These are phyloP conservation scores for Struthio camelus DNA, from an alignment of 2,113 vertebrate species.

Conservation along the genomic window DNA sequence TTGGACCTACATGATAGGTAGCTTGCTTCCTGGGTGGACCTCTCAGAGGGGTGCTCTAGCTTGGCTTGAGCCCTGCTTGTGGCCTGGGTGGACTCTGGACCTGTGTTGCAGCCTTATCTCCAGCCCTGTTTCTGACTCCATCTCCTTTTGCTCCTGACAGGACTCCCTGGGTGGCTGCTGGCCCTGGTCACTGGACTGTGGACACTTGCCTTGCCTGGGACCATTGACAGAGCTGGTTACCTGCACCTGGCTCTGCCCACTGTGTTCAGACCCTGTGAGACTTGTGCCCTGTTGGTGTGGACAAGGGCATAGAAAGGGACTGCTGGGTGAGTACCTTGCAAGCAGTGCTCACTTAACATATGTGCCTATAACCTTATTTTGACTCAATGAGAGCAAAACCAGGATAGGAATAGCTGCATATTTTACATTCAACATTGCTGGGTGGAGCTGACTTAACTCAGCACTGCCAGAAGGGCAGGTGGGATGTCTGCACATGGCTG, in stretches of 20 bases:
- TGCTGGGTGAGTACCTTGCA: not conserved
- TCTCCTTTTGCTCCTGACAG: not conserved
- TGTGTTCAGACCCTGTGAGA: not conserved
- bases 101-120: not conserved
- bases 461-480: not conserved
- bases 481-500: rapidly evolving
- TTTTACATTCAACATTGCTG: no score
- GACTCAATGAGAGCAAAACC: not conserved
- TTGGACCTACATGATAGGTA: not conserved
- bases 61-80: not conserved
- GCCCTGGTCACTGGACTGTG: not conserved
- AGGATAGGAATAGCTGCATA: not conserved
- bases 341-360: not conserved
- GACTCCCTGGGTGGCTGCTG: not conserved
- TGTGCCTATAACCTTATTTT: no score
- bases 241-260: not conserved
- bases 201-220: not conserved
- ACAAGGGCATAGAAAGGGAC: not conserved
- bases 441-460: no score
- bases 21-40: not conserved
- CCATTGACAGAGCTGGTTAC: not conserved
- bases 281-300: not conserved
- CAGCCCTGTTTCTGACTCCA: not conserved
- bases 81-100: not conserved
- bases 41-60: not conserved